Evolutionary conservation across 2,888 invertebrate genomes (phyloP), one percentile per base, ranked within the genome.

Genomic region (Rapana venosa): DNA sequence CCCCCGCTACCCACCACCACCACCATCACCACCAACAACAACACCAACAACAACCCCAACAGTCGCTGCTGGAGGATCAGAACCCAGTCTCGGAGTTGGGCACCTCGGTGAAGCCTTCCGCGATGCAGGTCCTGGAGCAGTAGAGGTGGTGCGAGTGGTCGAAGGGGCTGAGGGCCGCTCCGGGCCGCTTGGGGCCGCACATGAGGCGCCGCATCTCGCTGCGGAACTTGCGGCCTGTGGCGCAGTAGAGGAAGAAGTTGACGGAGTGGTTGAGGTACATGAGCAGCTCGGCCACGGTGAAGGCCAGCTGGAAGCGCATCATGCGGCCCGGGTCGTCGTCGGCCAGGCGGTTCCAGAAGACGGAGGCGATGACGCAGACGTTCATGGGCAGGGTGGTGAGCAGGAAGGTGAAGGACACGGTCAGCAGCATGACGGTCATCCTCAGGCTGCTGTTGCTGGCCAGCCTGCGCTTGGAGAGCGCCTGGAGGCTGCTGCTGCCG

Each of bases 221-320:
- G 74, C 94, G 91, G 90, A 95, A 95, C 87, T 94, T 95, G 58
- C 94, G 94, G 30, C 94, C 94, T 17, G 94, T 92, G 87, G 94
- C 94, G 90, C 94, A 95, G 88, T 95, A 95, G 35, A 95, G 92
- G 84, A 94, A 94, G 91, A 95, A 95, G 92, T 95, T 95, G 87
- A 94, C 93, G 30, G 95, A 95, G 90, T 95, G 95, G 90, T 95
- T 95, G n/a, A 94, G 88, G 91, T 94, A 95, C 95, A 95, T 95
- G 15, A 95, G 92, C 79, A 95, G 92, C 87, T 95, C 94, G 1
- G 95, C 93, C 61, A 95, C 91, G 0, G 95, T 95, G 30, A 93
- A 90, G 15, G 94, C 92, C 36, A 95, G 92, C 56, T 92, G 85
- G 81, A 92, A 92, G 66, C 87, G 90, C 13, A 93, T 91, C 81